Conservation (phyloP, 2,797 vertebrate genomes). For the Macrochelys suwanniensis region DNA sequence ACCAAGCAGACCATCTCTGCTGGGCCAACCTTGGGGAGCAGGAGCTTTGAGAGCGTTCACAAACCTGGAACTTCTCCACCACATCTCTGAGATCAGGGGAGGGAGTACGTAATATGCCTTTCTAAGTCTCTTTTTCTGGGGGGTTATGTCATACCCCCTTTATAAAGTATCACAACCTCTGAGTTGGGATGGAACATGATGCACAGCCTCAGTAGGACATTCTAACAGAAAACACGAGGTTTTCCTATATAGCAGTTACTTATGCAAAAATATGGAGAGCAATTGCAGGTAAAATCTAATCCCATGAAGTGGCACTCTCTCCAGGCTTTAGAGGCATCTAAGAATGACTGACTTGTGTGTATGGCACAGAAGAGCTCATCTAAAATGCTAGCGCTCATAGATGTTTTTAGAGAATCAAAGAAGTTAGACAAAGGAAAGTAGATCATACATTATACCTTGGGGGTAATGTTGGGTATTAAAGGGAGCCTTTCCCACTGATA, state of each 20-base stretch:
- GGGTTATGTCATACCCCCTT: neutral
- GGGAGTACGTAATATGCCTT: accelerated
- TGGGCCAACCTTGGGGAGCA: neutral
- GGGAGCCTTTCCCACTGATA: neutral
- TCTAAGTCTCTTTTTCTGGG: neutral
- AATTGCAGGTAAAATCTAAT: neutral
- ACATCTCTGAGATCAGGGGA: neutral
- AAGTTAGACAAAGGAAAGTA: neutral
- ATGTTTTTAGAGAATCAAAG: neutral
- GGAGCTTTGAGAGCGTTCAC: neutral
- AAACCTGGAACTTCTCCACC: neutral
- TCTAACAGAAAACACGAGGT: neutral
- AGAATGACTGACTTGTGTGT: neutral
- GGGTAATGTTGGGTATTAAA: neutral
- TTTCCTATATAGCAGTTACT: neutral
- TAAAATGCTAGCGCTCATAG: neutral
- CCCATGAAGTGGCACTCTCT: neutral
- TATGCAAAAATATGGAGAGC: neutral
- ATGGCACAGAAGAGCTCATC: neutral
- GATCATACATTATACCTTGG: neutral
- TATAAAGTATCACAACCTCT: neutral
- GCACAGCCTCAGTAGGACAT: neutral
- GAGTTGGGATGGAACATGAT: neutral
- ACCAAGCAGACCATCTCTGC: neutral
- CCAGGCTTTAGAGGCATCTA: neutral